Conservation (phyloP, 2,888 invertebrate species). For the Aspidapion aeneum region DNA sequence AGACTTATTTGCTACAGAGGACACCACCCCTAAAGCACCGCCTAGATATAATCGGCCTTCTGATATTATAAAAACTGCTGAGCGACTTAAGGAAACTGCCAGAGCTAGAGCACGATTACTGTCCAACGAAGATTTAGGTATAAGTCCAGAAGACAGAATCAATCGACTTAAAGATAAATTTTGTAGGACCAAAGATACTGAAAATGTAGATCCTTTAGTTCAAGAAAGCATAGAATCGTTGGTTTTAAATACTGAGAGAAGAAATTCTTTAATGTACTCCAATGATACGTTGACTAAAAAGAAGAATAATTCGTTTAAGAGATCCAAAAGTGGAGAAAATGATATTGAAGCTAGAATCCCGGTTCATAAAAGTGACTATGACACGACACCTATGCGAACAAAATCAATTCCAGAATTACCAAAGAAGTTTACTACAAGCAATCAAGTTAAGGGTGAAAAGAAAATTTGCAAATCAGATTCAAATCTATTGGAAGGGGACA, state of each 20-base stretch:
- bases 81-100: constrained; percentile 60
- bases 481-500: constrained; percentile 40
- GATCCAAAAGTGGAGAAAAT: constrained; percentile 42
- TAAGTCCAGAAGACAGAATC: constrained; percentile 66
- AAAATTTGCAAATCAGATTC: constrained; percentile 46
- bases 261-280: constrained; percentile 40
- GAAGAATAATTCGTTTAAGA: constrained; percentile 37
- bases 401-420: constrained; percentile 41
- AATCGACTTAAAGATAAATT: constrained; percentile 52
- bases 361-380: constrained; percentile 10
- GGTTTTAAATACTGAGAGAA: constrained; percentile 38
- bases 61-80: constrained; percentile 51
- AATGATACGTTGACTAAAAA: constrained; percentile 43
- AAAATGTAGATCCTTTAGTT: constrained; percentile 32
- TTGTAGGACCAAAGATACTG: constrained; percentile 27
- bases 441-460: constrained; percentile 17
- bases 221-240: constrained; percentile 37
- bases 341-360: constrained; percentile 11
- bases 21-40: constrained; percentile 53
- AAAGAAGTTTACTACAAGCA: constrained; percentile 19
- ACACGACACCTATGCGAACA: constrained; percentile 30
- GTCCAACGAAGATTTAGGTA: constrained; percentile 70
- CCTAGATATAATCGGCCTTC: constrained; percentile 46
- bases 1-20: constrained; percentile 40
- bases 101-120: constrained; percentile 60